Percentiles rank a stretch among this genome's conserved stretches.
Evolutionary conservation across 1,140 invertebrate genomes (phyloP).

Genomic region (Rhyzopertha dominica): DNA sequence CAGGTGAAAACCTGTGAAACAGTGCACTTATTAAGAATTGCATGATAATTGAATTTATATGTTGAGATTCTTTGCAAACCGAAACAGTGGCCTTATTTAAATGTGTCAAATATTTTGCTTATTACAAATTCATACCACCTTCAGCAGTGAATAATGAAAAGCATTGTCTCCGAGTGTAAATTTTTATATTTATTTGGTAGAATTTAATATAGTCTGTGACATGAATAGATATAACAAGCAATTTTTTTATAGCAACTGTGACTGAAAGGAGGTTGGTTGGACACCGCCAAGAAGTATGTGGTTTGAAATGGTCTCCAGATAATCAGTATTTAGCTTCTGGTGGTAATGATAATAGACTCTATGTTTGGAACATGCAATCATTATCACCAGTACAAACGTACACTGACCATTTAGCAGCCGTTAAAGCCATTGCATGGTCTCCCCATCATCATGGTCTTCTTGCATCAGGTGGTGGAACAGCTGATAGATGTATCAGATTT

Average conservation of each 20-base stretch:
- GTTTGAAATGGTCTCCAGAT: constrained; percentile 99
- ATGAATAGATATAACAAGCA: neutral
- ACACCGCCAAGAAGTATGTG: constrained; percentile 97
- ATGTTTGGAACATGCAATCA: constrained; percentile 95
- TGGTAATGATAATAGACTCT: constrained; percentile 97
- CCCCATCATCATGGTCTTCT: constrained; percentile 97
- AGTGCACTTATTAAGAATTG: too few species aligned
- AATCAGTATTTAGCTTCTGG: constrained; percentile 97
- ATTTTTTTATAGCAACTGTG: constrained; percentile 51
- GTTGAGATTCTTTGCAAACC: too few species aligned
- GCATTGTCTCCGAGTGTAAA: too few species aligned
- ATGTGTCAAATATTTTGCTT: too few species aligned
- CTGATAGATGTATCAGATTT: constrained; percentile 95
- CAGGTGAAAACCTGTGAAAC: too few species aligned
- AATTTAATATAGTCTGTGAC: too few species aligned
- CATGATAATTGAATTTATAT: too few species aligned
- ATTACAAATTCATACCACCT: too few species aligned
- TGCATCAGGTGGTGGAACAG: constrained; percentile 96
- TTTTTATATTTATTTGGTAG: too few species aligned
- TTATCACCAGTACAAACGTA: constrained; percentile 90
- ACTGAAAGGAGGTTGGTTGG: constrained; percentile 77
- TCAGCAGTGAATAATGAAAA: too few species aligned
- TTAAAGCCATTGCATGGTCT: constrained; percentile 99
- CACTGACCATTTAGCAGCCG: constrained; percentile 95
- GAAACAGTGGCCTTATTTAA: too few species aligned